These are phyloP conservation scores for Anodontia alba DNA, from an alignment of 2,888 invertebrate genomes.

Conservation along the genomic window DNA sequence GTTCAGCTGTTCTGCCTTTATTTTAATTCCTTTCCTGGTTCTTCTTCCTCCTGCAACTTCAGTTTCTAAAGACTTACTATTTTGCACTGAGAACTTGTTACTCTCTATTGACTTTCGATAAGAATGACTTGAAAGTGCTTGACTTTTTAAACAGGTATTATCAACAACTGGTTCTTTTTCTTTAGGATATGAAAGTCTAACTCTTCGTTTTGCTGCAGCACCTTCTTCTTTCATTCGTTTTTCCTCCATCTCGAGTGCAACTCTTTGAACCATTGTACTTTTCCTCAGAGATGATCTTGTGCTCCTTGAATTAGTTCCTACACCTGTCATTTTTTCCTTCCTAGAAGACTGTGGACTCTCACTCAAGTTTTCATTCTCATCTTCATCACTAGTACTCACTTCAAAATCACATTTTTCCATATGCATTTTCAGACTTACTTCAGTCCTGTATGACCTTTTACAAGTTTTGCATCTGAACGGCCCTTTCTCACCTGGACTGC, in stretches of 20 bases:
- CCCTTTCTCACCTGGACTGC: slow-evolving; percentile 79
- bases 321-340: not conserved
- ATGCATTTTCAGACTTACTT: slow-evolving; percentile 83
- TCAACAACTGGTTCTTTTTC: not conserved
- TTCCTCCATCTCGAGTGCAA: slow-evolving; percentile 63
- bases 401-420: slow-evolving; percentile 84
- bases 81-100: too few species aligned
- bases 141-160: not conserved
- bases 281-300: slow-evolving; percentile 57
- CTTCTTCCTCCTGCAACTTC: slow-evolving; percentile 37
- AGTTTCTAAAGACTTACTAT: too few species aligned
- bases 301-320: not conserved
- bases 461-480: slow-evolving; percentile 95
- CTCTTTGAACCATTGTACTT: slow-evolving; percentile 59
- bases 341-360: not conserved
- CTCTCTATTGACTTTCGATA: not conserved
- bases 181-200: slow-evolving; percentile 18
- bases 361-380: slow-evolving; percentile 51
- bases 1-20: too few species aligned
- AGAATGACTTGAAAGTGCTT: not conserved
- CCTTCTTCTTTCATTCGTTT: slow-evolving; percentile 52
- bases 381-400: slow-evolving; percentile 84
- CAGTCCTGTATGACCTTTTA: slow-evolving; percentile 87
- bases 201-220: slow-evolving; percentile 19
- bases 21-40: too few species aligned